Evolutionary conservation across 2,797 vertebrate species (phyloP).

Genomic region (Luscinia megarhynchos): DNA sequence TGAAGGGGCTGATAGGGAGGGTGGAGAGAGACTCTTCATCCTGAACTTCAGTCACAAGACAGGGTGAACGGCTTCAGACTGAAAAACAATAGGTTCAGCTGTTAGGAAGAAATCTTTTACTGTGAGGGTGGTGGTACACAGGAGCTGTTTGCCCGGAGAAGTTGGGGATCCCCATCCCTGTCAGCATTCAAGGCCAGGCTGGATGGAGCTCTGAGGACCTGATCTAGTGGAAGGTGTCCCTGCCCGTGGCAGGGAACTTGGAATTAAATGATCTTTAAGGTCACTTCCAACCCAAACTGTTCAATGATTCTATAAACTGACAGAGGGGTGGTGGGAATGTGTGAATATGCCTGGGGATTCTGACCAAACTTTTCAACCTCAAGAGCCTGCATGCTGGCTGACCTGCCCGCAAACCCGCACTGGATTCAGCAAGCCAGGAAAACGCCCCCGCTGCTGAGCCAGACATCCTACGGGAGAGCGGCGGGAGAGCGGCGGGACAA

Average conservation of each 20-base stretch:
- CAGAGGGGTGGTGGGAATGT: accelerated
- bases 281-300: not conserved
- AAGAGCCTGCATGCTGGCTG: accelerated
- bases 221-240: not conserved
- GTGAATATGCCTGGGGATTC: accelerated
- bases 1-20: too few species aligned
- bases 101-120: not conserved
- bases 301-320: not conserved
- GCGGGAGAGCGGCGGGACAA: accelerated
- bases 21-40: too few species aligned
- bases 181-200: not conserved
- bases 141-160: not conserved
- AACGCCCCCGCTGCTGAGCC: accelerated
- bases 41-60: not conserved
- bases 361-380: not conserved
- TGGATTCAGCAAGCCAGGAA: accelerated
- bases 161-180: not conserved
- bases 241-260: accelerated
- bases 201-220: not conserved
- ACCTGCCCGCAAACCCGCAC: accelerated
- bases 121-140: not conserved
- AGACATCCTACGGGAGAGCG: accelerated
- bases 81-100: not conserved
- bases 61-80: not conserved
- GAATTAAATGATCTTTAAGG: not conserved